Evolutionary conservation across 2,888 invertebrate species (phyloP), one percentile per base, ranked within the genome.

Genomic region (Taphrorychus bicolor): DNA sequence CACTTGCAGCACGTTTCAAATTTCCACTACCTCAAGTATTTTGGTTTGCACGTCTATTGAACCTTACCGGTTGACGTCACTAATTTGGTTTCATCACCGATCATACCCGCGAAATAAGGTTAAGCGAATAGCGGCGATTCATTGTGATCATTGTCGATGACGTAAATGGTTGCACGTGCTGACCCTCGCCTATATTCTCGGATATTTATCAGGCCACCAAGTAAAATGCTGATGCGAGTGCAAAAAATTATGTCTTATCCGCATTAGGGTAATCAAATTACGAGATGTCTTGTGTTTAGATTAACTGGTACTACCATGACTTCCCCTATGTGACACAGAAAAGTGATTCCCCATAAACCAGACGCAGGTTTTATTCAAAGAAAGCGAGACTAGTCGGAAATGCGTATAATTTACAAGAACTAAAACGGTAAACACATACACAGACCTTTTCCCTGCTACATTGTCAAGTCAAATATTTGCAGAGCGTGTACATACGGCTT

Each of bases 141-240:
- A 32, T 9, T 32, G 32, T 32, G 32, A 11, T 45, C 1, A 5
- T 5, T 14, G 45, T 45, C 45, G 16, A 45, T 16, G 17, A 3
- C 45, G 45, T 45, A 45, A 45, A 45, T 17, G 45, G 14, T 3
- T 14, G 17, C 45, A 45, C 45, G 45, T 45, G 45, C 45, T 45
- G 45, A 45, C 45, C 45, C 45, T 45, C 45, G 45, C 45, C 45
- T 45, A 45, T 45, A n/a, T 45, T 16, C 45, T 14, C 45, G 45
- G 14, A 32, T 32, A n/a, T 32, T 11, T 9, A 32, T 32, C 32
- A 32, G 11, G 32, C 32, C 7, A 32, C 32, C 9, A 32, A 32
- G 11, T 32, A 32, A 32, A 32, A 32, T 3, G 32, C 32, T 32
- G 32, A 32, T 32, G 11, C 32, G 1, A 11, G 11, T 3, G 7